Conservation (phyloP, 2,888 invertebrate species). For the Scaptomyza flava region DNA sequence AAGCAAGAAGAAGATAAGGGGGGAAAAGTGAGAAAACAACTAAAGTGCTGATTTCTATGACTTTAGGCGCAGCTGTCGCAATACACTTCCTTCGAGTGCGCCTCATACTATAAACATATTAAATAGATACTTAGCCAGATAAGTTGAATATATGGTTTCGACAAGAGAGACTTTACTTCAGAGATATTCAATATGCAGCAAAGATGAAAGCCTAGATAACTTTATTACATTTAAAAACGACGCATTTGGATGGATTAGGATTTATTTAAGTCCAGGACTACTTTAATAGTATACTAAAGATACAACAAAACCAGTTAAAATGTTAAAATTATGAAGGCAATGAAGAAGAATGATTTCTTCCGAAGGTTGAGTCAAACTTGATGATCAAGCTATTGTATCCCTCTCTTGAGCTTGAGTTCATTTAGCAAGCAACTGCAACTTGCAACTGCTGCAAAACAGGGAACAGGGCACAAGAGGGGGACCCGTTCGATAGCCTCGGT, state of each 20-base stretch:
- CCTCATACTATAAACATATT: constrained; percentile 1
- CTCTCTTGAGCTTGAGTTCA: not conserved
- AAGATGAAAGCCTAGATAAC: not conserved
- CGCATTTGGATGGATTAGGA: too few relatives aligned
- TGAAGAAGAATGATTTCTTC: not conserved
- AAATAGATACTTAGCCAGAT: constrained; percentile 26
- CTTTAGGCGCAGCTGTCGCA: constrained; percentile 1
- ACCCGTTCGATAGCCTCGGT: constrained; percentile 49
- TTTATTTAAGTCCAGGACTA: too few relatives aligned
- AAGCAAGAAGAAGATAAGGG: too few relatives aligned
- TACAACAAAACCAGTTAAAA: constrained; percentile 3
- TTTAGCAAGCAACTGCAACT: not conserved
- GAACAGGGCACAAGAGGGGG: constrained; percentile 6
- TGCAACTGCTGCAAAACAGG: not conserved
- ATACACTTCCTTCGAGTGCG: constrained; percentile 9
- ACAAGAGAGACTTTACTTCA: not conserved
- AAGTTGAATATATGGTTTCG: constrained; percentile 6
- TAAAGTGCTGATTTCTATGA: constrained; percentile 23
- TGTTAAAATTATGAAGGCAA: constrained; percentile 6
- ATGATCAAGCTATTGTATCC: constrained; percentile 11
- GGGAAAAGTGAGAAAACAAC: constrained; percentile 1
- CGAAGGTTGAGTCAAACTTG: constrained; percentile 11
- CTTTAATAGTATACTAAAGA: too few relatives aligned
- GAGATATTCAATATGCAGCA: not conserved
- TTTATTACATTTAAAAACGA: too few relatives aligned